phyloP scores from a whole-genome alignment of 2,113 vertebrate genomes.

The Proterorhinus semilunaris region DNA sequence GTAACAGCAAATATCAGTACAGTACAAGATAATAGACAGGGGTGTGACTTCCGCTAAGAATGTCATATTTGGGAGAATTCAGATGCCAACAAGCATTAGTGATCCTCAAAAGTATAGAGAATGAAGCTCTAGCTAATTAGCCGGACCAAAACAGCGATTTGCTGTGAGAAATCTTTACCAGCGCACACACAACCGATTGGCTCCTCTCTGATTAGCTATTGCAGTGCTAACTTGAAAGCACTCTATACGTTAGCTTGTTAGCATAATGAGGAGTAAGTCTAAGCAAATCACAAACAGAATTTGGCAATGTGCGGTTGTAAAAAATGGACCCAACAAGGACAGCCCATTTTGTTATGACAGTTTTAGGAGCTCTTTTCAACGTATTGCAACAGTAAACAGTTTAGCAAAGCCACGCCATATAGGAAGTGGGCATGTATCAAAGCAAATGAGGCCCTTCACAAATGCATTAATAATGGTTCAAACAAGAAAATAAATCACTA shows the following conservation, averaged over 20 bases:
- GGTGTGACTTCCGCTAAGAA: too few species aligned
- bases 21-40: too few species aligned
- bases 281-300: slow-evolving; percentile 21
- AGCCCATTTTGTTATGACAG: not conserved
- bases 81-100: too few species aligned
- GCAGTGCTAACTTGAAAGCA: not conserved
- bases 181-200: too few species aligned
- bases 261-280: slow-evolving; percentile 31
- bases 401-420: not conserved
- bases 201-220: not conserved
- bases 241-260: slow-evolving; percentile 8
- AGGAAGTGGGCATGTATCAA: not conserved
- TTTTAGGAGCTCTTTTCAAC: not conserved
- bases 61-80: too few species aligned
- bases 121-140: too few species aligned
- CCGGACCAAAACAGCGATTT: too few species aligned
- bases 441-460: not conserved
- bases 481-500: not conserved
- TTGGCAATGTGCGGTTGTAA: not conserved
- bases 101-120: too few species aligned
- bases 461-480: not conserved
- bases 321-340: not conserved
- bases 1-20: too few species aligned
- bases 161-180: too few species aligned
- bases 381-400: not conserved